Conservation (phyloP, 2,113 vertebrate genomes). For the Malurus cyaneus region DNA sequence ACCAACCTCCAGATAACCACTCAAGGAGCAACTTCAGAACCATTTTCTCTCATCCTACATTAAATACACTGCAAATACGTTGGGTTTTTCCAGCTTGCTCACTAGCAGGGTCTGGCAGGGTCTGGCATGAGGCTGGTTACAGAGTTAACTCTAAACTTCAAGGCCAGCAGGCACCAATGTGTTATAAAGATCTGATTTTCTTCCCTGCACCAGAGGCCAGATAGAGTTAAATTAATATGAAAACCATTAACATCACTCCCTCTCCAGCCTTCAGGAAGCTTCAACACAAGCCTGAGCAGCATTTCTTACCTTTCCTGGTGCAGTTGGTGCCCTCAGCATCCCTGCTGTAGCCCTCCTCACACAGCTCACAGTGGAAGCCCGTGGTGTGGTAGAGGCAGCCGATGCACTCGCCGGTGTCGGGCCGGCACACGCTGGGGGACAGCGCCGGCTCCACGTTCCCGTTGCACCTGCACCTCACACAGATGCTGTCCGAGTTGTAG, state of each 20-base stretch:
- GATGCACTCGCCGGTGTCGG: slow-evolving; percentile 84
- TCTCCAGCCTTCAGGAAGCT: not conserved
- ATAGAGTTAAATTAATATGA: accelerated
- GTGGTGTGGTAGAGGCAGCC: slow-evolving; percentile 83
- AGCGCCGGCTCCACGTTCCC: slow-evolving; percentile 81
- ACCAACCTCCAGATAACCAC: not conserved
- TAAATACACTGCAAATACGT: not conserved
- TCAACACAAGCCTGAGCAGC: not conserved
- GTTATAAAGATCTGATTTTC: not conserved
- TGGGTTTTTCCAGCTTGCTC: not conserved
- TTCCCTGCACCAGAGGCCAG: not conserved
- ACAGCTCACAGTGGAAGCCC: slow-evolving; percentile 82
- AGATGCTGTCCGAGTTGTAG: slow-evolving; percentile 82
- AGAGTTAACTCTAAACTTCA: not conserved
- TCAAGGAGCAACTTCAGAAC: not conserved
- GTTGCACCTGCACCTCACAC: slow-evolving; percentile 82
- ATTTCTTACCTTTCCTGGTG: slow-evolving; percentile 78
- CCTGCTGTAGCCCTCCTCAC: slow-evolving; percentile 78
- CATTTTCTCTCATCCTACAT: not conserved
- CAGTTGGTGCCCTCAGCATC: slow-evolving; percentile 79
- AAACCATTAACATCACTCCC: not conserved
- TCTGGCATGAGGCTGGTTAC: not conserved
- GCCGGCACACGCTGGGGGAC: slow-evolving; percentile 77
- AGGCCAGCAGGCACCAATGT: accelerated
- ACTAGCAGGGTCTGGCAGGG: not conserved